Evolutionary conservation across 2,888 invertebrate genomes (phyloP), one percentile per base, ranked within the genome.

Genomic region (Aphodius sticticus): DNA sequence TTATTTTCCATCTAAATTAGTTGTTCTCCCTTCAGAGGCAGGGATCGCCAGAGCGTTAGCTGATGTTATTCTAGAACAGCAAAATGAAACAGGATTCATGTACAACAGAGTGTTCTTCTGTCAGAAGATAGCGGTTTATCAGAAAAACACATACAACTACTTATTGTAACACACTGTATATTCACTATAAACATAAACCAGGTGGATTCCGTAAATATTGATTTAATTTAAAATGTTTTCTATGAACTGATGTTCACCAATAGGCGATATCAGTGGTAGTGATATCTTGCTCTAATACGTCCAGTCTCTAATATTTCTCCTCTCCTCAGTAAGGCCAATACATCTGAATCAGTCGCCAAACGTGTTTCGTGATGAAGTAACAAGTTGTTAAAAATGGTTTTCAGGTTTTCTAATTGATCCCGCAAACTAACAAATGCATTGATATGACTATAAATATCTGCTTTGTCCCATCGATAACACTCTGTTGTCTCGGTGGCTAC

Each of bases 401-500:
- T 2, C 12, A 53, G 1, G 9, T 53, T 53, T 53, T 53, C 53
- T 53, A 53, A 12, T 53, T 53, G 53, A 9, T 53, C 53, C 9
- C 53, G 53, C 12, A 53, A 53, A 12, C 53, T 53, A 53, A 7
- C 76, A 12, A 72, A 77, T 5, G 69, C 26, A 16, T 69, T 69
- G 0, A 76, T 15, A 16, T 78, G 78, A 16, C 78, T 76, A 6
- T 77, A 14, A 16, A 77, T 78, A n/a, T 83, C 81, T 7, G 70
- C 38, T 53, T 78, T 81, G 6, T 78, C 76, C 82, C 81, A 82
- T 69, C 81, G 26, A 26, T 79, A 82, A 7, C 79, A 81, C 70
- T 83, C 82, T 9, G 82, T 82, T 14, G 80, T 77, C 53, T 83
- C 83, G 26, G 82, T 78, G 9, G 82, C 82, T 9, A 82, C 79